Evolutionary conservation across 2,888 invertebrate genomes (phyloP).

Genomic region (Agriopis marginaria): DNA sequence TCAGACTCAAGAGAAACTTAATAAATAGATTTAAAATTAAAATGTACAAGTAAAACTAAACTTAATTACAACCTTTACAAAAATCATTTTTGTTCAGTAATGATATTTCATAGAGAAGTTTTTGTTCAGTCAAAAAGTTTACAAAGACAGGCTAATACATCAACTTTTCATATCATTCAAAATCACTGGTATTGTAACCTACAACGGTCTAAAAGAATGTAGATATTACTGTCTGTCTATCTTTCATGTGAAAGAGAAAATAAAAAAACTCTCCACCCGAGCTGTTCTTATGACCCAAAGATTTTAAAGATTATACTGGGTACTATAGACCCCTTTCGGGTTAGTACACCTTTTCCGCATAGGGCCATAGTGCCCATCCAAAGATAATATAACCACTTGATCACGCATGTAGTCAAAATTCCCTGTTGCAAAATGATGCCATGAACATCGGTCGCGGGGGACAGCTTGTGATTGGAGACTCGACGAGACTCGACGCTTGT

Average conservation of each 20-base stretch:
- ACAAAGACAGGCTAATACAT: conserved; percentile 7
- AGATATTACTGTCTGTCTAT: not conserved
- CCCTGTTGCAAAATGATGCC: too few relatives aligned
- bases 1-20: conserved; percentile 61
- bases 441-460: too few relatives aligned
- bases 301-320: too few relatives aligned
- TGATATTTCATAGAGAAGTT: conserved; percentile 9
- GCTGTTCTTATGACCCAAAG: too few relatives aligned
- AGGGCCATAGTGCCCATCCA: too few relatives aligned
- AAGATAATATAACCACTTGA: too few relatives aligned
- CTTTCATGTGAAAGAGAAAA: not conserved
- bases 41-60: conserved; percentile 51
- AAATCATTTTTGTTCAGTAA: conserved; percentile 9
- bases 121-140: conserved; percentile 21
- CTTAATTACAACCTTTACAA: conserved; percentile 23
- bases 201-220: not conserved
- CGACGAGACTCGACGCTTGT: too few relatives aligned
- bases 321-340: too few relatives aligned
- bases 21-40: conserved; percentile 67
- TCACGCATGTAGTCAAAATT: too few relatives aligned
- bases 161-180: not conserved
- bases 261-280: too few relatives aligned
- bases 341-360: too few relatives aligned
- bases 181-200: not conserved
- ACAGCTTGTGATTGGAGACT: too few relatives aligned